Conservation (phyloP, 2,888 invertebrate species). For the Pseudoips prasinana region DNA sequence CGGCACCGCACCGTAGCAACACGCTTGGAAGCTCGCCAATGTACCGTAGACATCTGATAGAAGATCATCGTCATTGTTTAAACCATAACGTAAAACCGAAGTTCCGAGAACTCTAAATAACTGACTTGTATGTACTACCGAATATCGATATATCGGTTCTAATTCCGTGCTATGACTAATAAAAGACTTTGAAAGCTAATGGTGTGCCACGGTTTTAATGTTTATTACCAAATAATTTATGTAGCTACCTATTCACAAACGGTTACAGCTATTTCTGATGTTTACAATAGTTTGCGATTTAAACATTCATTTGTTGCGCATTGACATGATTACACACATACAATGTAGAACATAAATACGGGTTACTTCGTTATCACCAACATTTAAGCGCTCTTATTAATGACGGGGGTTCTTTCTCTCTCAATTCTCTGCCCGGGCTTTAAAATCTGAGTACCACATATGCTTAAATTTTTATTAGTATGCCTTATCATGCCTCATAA, state of each 20-base stretch:
- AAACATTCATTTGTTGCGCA: constrained; percentile 24
- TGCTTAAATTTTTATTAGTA: too few species aligned
- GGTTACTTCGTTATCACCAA: too few species aligned
- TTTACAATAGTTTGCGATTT: constrained; percentile 25
- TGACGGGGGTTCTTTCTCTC: too few species aligned
- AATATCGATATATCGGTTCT: constrained; percentile 35
- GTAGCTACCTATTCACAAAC: constrained; percentile 32
- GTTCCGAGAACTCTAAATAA: constrained; percentile 35
- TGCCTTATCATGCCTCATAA: too few species aligned
- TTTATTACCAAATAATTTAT: constrained; percentile 47
- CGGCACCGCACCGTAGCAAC: constrained; percentile 44
- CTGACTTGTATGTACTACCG: constrained; percentile 23
- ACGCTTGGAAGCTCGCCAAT: constrained; percentile 66
- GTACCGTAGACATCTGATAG: constrained; percentile 50
- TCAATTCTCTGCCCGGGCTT: too few species aligned
- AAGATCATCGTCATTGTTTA: constrained; percentile 54
- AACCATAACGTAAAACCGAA: constrained; percentile 38
- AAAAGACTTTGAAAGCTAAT: constrained; percentile 22
- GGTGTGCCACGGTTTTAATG: constrained; percentile 34
- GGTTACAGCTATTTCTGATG: constrained; percentile 32
- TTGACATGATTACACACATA: constrained; percentile 16
- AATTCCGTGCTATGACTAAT: constrained; percentile 44
- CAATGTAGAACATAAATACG: too few species aligned
- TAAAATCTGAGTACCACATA: too few species aligned
- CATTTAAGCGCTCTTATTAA: too few species aligned